phyloP scores from a whole-genome alignment of 2,113 vertebrate species.

The Candoia aspera region DNA sequence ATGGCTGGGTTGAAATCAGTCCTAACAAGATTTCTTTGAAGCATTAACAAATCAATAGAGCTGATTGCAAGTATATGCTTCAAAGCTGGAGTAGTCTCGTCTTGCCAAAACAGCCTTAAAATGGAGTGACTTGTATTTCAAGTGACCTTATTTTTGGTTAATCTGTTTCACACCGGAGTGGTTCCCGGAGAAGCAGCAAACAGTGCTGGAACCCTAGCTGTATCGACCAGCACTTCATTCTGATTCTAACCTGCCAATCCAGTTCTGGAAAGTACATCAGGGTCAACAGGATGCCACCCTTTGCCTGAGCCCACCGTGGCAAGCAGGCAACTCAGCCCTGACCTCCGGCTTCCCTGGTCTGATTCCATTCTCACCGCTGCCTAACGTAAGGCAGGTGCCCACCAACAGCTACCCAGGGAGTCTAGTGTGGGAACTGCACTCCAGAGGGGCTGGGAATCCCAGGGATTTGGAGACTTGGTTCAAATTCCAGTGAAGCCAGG shows the following conservation, averaged over 20 bases:
- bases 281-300: conserved; percentile 67
- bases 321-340: neutral
- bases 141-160: conserved; percentile 74
- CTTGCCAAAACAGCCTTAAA: conserved; percentile 64
- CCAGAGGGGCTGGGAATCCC: too few relatives aligned
- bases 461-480: too few relatives aligned
- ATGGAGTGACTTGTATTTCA: conserved; percentile 72
- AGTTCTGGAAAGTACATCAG: conserved; percentile 71
- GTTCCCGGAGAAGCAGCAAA: neutral
- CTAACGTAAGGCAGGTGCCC: neutral
- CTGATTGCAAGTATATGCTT: conserved; percentile 77
- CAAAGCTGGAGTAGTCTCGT: conserved; percentile 64
- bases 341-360: neutral
- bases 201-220: conserved; percentile 63
- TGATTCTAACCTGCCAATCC: conserved; percentile 70
- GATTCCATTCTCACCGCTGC: accelerated
- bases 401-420: too few relatives aligned
- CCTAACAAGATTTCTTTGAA: conserved; percentile 73
- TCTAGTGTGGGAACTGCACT: too few relatives aligned
- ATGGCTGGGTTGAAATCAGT: conserved; percentile 60
- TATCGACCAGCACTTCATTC: conserved; percentile 66
- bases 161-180: conserved; percentile 62
- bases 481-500: too few relatives aligned
- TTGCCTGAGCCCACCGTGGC: conserved; percentile 34
- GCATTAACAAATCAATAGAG: conserved; percentile 76